phyloP scores from a whole-genome alignment of 2,113 vertebrate species.

The Thymallus thymallus region DNA sequence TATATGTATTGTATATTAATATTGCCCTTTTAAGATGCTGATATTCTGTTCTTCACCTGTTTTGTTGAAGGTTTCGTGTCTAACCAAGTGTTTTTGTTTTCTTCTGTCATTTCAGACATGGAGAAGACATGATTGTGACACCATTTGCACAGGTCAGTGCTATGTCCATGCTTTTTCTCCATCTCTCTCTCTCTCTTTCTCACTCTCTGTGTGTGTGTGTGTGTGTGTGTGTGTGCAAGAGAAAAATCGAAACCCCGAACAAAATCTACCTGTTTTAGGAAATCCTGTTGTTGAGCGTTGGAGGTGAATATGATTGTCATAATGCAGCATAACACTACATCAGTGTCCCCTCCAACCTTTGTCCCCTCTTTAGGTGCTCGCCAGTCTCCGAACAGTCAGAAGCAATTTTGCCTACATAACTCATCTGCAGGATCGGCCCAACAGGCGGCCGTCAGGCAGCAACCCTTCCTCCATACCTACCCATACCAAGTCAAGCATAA shows the following conservation, averaged over 20 bases:
- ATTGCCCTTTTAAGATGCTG: not conserved
- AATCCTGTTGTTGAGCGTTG: no score
- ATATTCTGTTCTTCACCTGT: not conserved
- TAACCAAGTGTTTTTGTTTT: not conserved
- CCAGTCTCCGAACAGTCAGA: conserved; percentile 87
- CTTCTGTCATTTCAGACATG: conserved; percentile 75
- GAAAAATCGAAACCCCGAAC: no score
- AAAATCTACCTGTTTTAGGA: no score
- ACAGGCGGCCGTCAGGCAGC: conserved; percentile 71
- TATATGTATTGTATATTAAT: not conserved
- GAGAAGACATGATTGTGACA: conserved; percentile 97
- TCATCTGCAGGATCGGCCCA: conserved; percentile 74
- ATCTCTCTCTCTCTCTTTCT: not conserved
- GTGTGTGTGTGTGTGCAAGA: no score
- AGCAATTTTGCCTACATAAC: conserved; percentile 81
- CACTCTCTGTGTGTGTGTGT: no score
- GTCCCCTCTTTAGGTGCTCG: conserved; percentile 83
- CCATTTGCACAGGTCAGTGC: conserved; percentile 90
- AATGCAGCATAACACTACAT: no score
- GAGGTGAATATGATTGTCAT: no score
- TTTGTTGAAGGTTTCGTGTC: not conserved
- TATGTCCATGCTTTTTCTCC: not conserved
- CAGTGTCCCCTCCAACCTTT: not conserved
- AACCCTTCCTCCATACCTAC: conserved; percentile 62
- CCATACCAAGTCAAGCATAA: conserved; percentile 65